Conservation (phyloP, 2,113 vertebrate genomes). For the Neolamprologus longior region DNA sequence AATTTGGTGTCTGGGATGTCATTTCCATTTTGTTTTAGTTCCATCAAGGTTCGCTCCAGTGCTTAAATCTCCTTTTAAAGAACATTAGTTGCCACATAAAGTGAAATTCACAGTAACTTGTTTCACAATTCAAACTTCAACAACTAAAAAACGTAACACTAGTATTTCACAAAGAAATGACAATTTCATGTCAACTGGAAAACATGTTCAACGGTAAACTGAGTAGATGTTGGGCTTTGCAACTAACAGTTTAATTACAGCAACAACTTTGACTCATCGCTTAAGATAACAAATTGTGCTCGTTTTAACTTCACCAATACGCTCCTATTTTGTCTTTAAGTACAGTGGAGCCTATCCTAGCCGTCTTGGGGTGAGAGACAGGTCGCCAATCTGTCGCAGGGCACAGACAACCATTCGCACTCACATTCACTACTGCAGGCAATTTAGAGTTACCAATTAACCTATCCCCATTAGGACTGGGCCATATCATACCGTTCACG, state of each 20-base stretch:
- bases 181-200: background rate
- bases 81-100: background rate
- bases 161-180: background rate
- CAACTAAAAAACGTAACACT: background rate
- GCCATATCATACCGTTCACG: background rate
- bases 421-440: background rate
- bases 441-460: background rate
- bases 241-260: background rate
- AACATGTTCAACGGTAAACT: background rate
- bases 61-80: background rate
- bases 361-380: rapidly evolving
- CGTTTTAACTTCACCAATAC: background rate
- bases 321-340: background rate
- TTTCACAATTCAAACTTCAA: background rate
- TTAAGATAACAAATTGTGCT: background rate
- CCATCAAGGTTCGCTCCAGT: background rate
- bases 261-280: background rate
- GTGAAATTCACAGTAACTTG: background rate
- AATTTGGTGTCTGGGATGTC: background rate
- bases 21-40: background rate
- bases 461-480: background rate
- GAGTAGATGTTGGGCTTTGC: background rate
- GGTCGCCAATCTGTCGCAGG: background rate
- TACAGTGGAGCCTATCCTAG: background rate
- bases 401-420: background rate